Percentiles rank a stretch among this genome's conserved stretches.
phyloP scores from a whole-genome alignment of 2,888 invertebrate genomes.

The Chloroclystis v-ata region DNA sequence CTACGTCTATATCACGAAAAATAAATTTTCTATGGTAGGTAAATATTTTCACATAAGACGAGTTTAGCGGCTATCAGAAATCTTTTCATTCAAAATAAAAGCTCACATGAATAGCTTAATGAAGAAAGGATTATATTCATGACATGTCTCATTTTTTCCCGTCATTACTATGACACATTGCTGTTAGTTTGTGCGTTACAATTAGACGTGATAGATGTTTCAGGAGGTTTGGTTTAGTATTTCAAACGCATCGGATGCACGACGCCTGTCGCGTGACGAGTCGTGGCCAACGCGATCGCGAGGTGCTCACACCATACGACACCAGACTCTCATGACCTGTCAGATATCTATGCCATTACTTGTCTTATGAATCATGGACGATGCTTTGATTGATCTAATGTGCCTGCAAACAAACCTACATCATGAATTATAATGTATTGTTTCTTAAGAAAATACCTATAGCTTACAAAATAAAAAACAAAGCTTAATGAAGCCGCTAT shows the following conservation, averaged over 20 bases:
- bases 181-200: constrained; percentile 12
- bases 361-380: constrained; percentile 3
- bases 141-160: constrained; percentile 5
- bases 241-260: constrained; percentile 48
- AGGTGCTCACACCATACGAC: constrained; percentile 35
- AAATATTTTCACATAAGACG: too few species aligned
- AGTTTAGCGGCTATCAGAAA: too few species aligned
- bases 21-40: too few species aligned
- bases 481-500: too few species aligned
- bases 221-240: constrained; percentile 40
- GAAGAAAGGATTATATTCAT: constrained; percentile 2
- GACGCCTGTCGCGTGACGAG: constrained; percentile 49
- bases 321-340: constrained; percentile 45
- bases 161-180: constrained; percentile 17
- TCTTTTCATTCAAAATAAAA: too few species aligned
- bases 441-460: too few species aligned
- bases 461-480: too few species aligned
- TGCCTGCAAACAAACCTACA: too few species aligned
- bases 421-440: too few species aligned
- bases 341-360: constrained; percentile 29
- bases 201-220: constrained; percentile 18
- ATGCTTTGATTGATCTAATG: too few species aligned
- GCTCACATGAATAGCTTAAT: neutral
- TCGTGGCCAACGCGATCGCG: constrained; percentile 57
- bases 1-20: too few species aligned